These are phyloP conservation scores for Romanogobio albipinnatus DNA, from an alignment of 2,113 vertebrate species.

Conservation along the genomic window DNA sequence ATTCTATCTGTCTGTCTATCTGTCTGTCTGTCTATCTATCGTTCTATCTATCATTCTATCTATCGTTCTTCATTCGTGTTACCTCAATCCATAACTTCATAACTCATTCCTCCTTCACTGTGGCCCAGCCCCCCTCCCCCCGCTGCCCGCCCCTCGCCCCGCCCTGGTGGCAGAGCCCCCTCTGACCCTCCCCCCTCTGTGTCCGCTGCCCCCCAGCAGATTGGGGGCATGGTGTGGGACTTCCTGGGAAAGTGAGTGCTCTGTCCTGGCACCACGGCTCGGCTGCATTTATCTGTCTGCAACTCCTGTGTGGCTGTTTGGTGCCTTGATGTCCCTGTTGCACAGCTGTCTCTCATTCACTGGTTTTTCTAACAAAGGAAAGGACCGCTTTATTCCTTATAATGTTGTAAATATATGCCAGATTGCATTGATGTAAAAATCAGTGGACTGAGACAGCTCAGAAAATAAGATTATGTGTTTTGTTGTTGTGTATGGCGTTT, in stretches of 20 bases:
- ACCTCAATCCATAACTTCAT: slow-evolving; percentile 14
- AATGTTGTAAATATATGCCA: not conserved
- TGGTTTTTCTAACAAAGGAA: not conserved
- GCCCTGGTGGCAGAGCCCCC: slow-evolving; percentile 77
- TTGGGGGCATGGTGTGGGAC: slow-evolving; percentile 76
- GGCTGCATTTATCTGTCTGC: slow-evolving; percentile 63
- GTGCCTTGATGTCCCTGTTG: slow-evolving; percentile 3
- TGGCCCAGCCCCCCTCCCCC: slow-evolving; percentile 66
- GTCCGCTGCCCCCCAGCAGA: slow-evolving; percentile 76
- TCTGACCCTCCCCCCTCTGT: slow-evolving; percentile 80
- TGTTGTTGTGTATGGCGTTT: not conserved
- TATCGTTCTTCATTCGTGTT: not conserved
- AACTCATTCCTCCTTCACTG: not conserved
- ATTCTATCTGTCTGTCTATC: slow-evolving; percentile 30
- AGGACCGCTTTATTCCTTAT: not conserved
- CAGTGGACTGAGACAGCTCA: not conserved
- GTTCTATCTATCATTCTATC: not conserved
- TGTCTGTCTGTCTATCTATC: slow-evolving; percentile 9
- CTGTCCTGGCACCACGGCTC: slow-evolving; percentile 76
- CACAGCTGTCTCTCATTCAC: not conserved
- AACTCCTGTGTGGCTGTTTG: slow-evolving; percentile 36
- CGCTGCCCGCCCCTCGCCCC: slow-evolving; percentile 58
- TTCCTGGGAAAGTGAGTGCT: slow-evolving; percentile 82
- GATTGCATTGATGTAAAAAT: slow-evolving; percentile 3
- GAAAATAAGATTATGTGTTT: not conserved